Evolutionary conservation across 2,888 invertebrate species (phyloP).

Genomic region (Eumacrocentrus americanus): DNA sequence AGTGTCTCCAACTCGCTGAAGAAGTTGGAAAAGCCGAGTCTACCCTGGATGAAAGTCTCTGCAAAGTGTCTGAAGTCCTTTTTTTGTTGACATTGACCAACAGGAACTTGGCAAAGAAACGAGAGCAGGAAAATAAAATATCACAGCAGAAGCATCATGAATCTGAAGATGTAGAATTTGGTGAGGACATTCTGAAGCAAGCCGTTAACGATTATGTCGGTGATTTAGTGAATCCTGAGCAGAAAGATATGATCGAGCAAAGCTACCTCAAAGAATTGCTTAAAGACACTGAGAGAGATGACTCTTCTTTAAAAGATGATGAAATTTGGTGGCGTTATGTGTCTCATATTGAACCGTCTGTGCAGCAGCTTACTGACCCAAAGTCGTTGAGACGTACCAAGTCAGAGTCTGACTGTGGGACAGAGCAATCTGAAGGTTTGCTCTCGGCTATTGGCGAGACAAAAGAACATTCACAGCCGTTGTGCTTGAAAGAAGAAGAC

Average conservation of each 20-base stretch:
- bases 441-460: not conserved
- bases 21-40: conserved; percentile 26
- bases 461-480: not conserved
- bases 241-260: conserved; percentile 29
- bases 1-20: conserved; percentile 27
- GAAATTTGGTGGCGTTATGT: not conserved
- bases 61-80: conserved; percentile 40
- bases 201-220: conserved; percentile 32
- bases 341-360: too few species aligned
- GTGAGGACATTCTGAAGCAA: conserved; percentile 28
- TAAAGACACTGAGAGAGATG: conserved; percentile 5
- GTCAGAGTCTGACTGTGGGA: not conserved
- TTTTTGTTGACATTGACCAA: conserved; percentile 36
- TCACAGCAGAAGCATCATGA: conserved; percentile 1
- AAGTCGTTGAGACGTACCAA: too few species aligned
- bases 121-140: not conserved
- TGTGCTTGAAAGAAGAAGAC: not conserved
- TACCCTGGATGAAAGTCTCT: conserved; percentile 35
- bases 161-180: conserved; percentile 27
- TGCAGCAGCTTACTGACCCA: too few species aligned
- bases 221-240: conserved; percentile 17
- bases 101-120: conserved; percentile 15
- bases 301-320: not conserved
- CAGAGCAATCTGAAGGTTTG: not conserved
- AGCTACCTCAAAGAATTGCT: conserved; percentile 24